A percentile compares a stretch with the other conserved stretches of the same genome.
phyloP scores from a whole-genome alignment of 2,797 vertebrate species.

The Sebastolobus alascanus region DNA sequence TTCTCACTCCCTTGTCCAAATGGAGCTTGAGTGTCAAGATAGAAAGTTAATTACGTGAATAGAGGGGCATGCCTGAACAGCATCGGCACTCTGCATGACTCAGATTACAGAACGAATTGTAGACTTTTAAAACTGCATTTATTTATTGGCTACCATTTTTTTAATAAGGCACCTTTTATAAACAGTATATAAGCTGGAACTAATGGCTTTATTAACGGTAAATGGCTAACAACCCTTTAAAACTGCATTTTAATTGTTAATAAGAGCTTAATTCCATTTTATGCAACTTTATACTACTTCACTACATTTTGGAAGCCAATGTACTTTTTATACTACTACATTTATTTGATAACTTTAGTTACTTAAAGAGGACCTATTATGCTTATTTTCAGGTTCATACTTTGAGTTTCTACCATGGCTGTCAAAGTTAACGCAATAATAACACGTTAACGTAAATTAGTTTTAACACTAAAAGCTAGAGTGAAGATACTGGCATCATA shows the following conservation, averaged over 20 bases:
- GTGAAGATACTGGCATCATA: too few relatives aligned
- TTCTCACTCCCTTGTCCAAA: slow-evolving; percentile 1
- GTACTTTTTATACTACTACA: neutral
- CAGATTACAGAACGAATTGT: neutral
- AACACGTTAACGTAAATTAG: too few relatives aligned
- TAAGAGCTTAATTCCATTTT: too few relatives aligned
- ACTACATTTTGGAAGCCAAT: neutral
- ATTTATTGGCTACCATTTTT: neutral
- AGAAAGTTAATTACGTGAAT: slow-evolving; percentile 10
- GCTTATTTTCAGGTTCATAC: too few relatives aligned
- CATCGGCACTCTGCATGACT: neutral
- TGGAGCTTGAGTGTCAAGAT: neutral
- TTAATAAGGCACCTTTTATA: neutral
- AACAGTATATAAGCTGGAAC: neutral
- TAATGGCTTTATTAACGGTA: neutral
- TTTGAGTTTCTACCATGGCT: too few relatives aligned
- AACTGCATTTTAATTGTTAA: too few relatives aligned
- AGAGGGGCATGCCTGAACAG: neutral
- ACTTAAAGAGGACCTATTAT: too few relatives aligned
- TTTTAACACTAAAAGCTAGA: too few relatives aligned
- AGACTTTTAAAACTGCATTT: neutral
- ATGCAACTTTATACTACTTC: neutral
- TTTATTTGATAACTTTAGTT: neutral
- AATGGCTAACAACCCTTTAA: neutral
- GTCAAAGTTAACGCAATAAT: too few relatives aligned